Conservation (phyloP, 2,888 invertebrate genomes). For the Luperina testacea region DNA sequence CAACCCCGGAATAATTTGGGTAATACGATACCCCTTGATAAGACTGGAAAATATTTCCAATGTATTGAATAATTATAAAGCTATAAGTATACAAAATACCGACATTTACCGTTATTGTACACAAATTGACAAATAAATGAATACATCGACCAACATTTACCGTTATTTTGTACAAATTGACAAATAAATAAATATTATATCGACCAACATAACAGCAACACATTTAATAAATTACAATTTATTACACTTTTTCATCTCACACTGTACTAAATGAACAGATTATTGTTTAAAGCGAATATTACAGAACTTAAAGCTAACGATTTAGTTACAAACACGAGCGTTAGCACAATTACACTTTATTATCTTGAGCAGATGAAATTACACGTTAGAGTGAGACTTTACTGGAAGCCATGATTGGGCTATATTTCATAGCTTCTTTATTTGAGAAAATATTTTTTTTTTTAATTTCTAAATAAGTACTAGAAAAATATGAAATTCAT, state of each 20-base stretch:
- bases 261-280: constrained; percentile 9
- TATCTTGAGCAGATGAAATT: constrained; percentile 62
- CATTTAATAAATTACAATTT: not conserved
- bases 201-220: constrained; percentile 5
- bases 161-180: not conserved
- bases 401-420: constrained; percentile 22
- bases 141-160: not conserved
- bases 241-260: not conserved
- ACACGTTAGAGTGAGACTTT: constrained; percentile 31
- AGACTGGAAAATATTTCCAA: not conserved
- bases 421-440: not conserved
- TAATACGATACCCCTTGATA: not conserved
- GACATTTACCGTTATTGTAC: not conserved
- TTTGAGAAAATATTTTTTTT: not conserved
- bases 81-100: not conserved
- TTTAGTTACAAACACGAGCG: constrained; percentile 52
- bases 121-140: not conserved
- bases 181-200: not conserved
- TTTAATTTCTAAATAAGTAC: not conserved
- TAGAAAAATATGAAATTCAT: not conserved
- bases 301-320: constrained; percentile 52
- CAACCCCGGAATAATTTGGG: not conserved
- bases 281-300: constrained; percentile 37
- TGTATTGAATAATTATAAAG: not conserved
- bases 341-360: constrained; percentile 59